A percentile compares a stretch with the other conserved stretches of the same genome.
Evolutionary conservation across 2,888 invertebrate species (phyloP).

Genomic region (Crepidodera aurea): DNA sequence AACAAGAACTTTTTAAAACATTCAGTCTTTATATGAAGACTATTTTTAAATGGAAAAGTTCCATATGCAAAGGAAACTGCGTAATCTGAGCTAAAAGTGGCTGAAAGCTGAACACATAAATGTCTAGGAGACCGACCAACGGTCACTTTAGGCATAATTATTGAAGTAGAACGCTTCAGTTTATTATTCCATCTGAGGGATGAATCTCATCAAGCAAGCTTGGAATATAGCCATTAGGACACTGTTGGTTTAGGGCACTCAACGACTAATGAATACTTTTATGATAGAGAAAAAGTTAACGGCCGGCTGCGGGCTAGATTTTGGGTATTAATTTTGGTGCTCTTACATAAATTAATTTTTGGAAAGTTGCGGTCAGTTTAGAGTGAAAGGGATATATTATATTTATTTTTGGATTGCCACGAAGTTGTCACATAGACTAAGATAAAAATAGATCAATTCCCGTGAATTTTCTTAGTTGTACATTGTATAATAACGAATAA

Average conservation of each 20-base stretch:
- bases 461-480: too few relatives aligned
- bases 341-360: conserved; percentile 13
- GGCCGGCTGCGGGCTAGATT: neutral
- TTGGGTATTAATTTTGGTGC: neutral
- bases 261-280: conserved; percentile 18
- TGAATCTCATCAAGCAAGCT: conserved; percentile 15
- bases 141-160: conserved; percentile 33
- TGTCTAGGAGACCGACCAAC: conserved; percentile 18
- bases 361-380: too few relatives aligned
- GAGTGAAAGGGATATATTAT: neutral
- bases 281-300: conserved; percentile 8
- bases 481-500: too few relatives aligned
- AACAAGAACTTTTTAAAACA: too few relatives aligned
- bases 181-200: conserved; percentile 28
- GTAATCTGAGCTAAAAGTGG: conserved; percentile 14
- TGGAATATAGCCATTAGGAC: conserved; percentile 18
- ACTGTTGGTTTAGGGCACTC: conserved; percentile 25
- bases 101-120: conserved; percentile 23
- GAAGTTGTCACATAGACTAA: too few relatives aligned
- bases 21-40: too few relatives aligned
- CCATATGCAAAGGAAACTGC: too few relatives aligned
- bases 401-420: neutral
- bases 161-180: conserved; percentile 27
- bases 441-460: too few relatives aligned
- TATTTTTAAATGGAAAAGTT: too few relatives aligned